Percentiles rank a stretch among this genome's conserved stretches.
phyloP scores from a whole-genome alignment of 2,797 vertebrate genomes.

The Parauchenoglanis punctatus region DNA sequence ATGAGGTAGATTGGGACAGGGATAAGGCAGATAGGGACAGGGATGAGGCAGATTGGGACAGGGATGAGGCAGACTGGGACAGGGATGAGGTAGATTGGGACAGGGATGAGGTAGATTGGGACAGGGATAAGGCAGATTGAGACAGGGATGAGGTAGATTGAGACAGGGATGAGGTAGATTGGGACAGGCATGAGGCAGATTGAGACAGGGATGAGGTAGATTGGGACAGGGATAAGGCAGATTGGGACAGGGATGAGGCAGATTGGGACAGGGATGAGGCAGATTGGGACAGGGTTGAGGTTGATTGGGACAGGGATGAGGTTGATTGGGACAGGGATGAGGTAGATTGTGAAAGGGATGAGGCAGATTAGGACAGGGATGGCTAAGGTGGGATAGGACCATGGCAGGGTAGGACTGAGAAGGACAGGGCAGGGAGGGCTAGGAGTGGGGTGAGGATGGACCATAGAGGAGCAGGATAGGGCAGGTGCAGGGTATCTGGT shows the following conservation, averaged over 20 bases:
- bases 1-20: not conserved
- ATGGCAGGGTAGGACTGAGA: not conserved
- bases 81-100: not conserved
- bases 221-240: not conserved
- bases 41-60: not conserved
- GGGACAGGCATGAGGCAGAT: not conserved
- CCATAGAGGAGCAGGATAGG: not conserved
- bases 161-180: not conserved
- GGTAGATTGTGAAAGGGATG: not conserved
- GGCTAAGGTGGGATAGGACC: no score
- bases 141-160: not conserved
- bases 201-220: not conserved
- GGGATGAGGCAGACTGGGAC: not conserved
- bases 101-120: not conserved
- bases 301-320: not conserved
- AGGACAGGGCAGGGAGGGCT: not conserved
- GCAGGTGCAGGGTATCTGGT: not conserved
- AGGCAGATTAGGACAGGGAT: not conserved
- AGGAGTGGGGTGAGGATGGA: not conserved
- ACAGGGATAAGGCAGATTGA: no score
- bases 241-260: not conserved
- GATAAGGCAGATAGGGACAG: not conserved
- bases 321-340: not conserved
- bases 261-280: not conserved
- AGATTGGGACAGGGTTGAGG: not conserved